Evolutionary conservation across 2,797 vertebrate species (phyloP), one percentile per base, ranked within the genome.

Genomic region (Babyrousa celebensis): DNA sequence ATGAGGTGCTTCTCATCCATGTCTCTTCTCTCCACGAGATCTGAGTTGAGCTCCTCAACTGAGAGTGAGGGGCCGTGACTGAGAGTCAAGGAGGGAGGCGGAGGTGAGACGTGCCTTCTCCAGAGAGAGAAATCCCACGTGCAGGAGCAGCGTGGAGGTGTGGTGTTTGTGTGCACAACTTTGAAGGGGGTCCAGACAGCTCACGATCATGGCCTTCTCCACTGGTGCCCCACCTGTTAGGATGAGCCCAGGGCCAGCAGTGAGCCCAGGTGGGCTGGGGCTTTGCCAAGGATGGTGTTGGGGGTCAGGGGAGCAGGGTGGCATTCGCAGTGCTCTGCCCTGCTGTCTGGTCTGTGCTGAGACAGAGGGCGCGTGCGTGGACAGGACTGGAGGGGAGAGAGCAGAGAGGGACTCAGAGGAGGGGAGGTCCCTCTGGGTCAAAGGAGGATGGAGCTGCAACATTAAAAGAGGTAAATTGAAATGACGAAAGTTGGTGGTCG

Each of bases 171-270:
- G 32, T 20, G 36, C 52, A 48, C 43, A 36, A 15, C 27, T 67
- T 25, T 1, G 21, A 58, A 68, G 62, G 52, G 36, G 9, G 29
- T 32, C 27, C 21, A 16, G 72, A 43, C 52, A 48, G 21, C 36
- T 25, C 3, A 6, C 8, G 9, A 29, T 7, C 0, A 2, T 27
- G 54, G 48, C 40, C 10, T 48, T 65, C 32, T 71, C 67, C 25
- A 48, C 15, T 36, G 32, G 4, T 0, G 1, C 36, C 6, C 27
- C 12, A 0, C 65, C 54, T 16, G 27, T 25, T 18, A 17, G 0
- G 20, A 14, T 11, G 1, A 20, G 63, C 43, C 21, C 52, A 52
- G 83, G 23, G 27, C 20, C 25, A n/a, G 27, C 32, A 89, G 43
- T 48, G 43, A 48, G 43, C 43, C 43, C 43, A 48, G 43, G 9